Percentiles rank a stretch among this genome's conserved stretches.
Conservation (phyloP, 37 sponge, comb jelly and placozoan genomes). For the Mnemiopsis leidyi region DNA sequence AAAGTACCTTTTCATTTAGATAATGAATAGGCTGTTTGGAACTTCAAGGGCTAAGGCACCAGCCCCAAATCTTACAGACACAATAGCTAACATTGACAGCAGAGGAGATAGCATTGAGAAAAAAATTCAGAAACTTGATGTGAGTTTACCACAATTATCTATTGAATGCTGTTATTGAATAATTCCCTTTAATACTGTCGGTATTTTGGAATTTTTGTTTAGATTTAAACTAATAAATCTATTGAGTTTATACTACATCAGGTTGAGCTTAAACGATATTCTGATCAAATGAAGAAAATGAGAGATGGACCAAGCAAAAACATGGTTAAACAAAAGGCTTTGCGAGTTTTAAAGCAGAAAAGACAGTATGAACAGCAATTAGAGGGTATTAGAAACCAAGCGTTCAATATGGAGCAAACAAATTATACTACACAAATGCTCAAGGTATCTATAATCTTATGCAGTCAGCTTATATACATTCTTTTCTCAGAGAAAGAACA, state of each 20-base stretch:
- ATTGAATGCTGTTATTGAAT: too few species aligned
- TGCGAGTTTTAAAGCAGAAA: slow-evolving; percentile 97
- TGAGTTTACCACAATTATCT: too few species aligned
- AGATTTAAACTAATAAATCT: too few species aligned
- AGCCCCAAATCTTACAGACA: slow-evolving; percentile 93
- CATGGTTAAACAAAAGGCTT: slow-evolving; percentile 96
- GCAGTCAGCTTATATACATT: too few species aligned
- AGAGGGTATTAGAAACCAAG: slow-evolving; percentile 88
- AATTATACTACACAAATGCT: slow-evolving; percentile 96
- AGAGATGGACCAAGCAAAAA: slow-evolving; percentile 97
- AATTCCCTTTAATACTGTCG: too few species aligned
- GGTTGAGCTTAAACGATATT: slow-evolving; percentile 91
- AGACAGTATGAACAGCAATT: slow-evolving; percentile 89
- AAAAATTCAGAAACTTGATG: slow-evolving; percentile 93
- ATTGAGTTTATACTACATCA: neutral
- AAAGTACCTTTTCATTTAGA: too few species aligned
- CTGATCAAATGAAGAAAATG: slow-evolving; percentile 99
- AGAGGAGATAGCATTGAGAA: slow-evolving; percentile 96
- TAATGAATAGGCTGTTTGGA: slow-evolving; percentile 95
- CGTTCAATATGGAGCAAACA: slow-evolving; percentile 99
- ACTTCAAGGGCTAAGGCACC: slow-evolving; percentile 81
- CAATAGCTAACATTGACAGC: slow-evolving; percentile 81
- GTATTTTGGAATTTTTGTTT: too few species aligned
- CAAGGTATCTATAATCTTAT: slow-evolving; percentile 70
- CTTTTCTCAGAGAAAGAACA: too few species aligned